Evolutionary conservation across 2,888 invertebrate species (phyloP).

Genomic region (Melikaiella ostensackeni): DNA sequence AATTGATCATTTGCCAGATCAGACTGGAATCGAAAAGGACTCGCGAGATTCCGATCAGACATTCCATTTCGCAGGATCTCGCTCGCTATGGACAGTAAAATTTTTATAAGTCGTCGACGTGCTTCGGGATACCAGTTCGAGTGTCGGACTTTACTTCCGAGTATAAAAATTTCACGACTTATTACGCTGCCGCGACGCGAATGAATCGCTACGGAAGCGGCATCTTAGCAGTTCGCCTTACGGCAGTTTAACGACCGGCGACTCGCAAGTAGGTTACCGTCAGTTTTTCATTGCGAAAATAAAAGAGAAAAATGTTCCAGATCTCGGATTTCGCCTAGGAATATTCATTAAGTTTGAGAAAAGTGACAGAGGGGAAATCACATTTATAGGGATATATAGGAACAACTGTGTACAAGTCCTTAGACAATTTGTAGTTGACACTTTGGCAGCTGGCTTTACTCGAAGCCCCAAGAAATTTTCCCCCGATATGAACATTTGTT

Average conservation of each 20-base stretch:
- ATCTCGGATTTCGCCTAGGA: neutral
- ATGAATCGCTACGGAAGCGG: neutral
- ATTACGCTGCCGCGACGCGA: slow-evolving; percentile 13
- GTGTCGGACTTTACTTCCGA: slow-evolving; percentile 24
- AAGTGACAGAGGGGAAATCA: slow-evolving; percentile 1
- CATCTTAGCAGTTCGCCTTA: slow-evolving; percentile 4
- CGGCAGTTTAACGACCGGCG: neutral
- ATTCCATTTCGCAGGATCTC: slow-evolving; percentile 7
- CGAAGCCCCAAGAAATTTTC: neutral
- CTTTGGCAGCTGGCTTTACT: slow-evolving; percentile 8
- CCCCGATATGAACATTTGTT: neutral
- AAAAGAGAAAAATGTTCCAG: neutral
- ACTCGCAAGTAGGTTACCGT: slow-evolving; percentile 20
- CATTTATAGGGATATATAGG: slow-evolving; percentile 23
- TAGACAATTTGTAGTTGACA: slow-evolving; percentile 15
- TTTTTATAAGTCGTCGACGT: slow-evolving; percentile 23
- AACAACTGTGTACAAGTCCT: slow-evolving; percentile 26
- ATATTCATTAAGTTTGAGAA: neutral
- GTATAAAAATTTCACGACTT: slow-evolving; percentile 40
- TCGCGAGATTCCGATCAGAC: neutral
- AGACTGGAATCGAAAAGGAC: neutral
- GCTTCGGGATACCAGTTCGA: slow-evolving; percentile 18
- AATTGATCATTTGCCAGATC: slow-evolving; percentile 28
- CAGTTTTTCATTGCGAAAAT: neutral
- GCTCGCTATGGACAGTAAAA: slow-evolving; percentile 10